A percentile compares a stretch with the other conserved stretches of the same genome.
These are phyloP conservation scores for Ferrisia virgata DNA, from an alignment of 2,888 invertebrate genomes.

Conservation along the genomic window DNA sequence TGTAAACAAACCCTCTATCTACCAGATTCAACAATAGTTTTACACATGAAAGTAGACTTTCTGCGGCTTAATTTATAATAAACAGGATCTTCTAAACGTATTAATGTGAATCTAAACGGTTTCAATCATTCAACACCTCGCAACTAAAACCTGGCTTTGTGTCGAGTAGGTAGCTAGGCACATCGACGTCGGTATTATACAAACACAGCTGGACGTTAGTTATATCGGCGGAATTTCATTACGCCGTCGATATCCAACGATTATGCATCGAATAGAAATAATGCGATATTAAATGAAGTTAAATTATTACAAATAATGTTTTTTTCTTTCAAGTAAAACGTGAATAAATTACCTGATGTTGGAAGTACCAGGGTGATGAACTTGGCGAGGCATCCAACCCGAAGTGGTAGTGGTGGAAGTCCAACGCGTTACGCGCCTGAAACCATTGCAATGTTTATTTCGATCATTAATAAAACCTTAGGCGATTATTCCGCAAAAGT, in stretches of 20 bases:
- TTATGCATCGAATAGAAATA: neutral
- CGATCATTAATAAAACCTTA: neutral
- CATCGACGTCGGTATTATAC: neutral
- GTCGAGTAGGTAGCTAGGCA: neutral
- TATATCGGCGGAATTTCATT: too few relatives aligned
- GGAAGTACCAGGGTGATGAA: slow-evolving; percentile 16
- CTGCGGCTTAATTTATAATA: neutral
- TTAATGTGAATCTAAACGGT: neutral
- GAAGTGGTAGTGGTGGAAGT: neutral
- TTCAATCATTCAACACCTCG: neutral
- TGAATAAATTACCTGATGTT: neutral
- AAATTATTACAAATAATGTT: neutral
- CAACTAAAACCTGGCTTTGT: neutral
- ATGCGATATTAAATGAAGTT: neutral
- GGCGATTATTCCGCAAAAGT: neutral
- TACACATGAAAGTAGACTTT: neutral
- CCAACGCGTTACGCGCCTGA: neutral
- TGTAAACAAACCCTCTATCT: neutral
- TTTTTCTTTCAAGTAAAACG: neutral
- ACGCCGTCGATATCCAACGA: neutral
- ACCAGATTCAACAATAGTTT: neutral
- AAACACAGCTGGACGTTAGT: too few relatives aligned
- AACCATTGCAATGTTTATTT: neutral
- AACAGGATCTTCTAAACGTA: neutral
- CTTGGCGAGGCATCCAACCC: slow-evolving; percentile 7